These are phyloP conservation scores for Agrotis exclamationis DNA, from an alignment of 2,888 invertebrate genomes.

Conservation along the genomic window DNA sequence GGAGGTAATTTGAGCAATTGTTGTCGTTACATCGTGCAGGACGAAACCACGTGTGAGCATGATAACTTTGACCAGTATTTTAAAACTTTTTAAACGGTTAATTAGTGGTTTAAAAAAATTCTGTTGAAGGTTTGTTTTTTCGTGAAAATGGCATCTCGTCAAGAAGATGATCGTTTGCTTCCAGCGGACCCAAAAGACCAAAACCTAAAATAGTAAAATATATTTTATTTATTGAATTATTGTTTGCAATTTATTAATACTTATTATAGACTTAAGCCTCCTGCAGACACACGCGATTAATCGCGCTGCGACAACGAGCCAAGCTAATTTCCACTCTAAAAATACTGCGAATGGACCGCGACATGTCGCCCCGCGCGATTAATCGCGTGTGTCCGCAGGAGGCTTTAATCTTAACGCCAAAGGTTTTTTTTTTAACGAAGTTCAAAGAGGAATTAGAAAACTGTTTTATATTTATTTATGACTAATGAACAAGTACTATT, in stretches of 20 bases:
- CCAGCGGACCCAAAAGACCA: too few relatives aligned
- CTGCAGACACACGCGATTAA: too few relatives aligned
- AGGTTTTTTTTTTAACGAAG: background rate
- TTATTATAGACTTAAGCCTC: too few relatives aligned
- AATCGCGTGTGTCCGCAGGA: too few relatives aligned
- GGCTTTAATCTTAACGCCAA: too few relatives aligned
- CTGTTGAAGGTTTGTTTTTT: background rate
- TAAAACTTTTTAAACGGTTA: background rate
- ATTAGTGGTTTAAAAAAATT: background rate
- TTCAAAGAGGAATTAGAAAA: background rate
- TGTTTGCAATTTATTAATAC: too few relatives aligned
- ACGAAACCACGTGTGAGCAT: slow-evolving; percentile 59
- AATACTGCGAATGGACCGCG: too few relatives aligned
- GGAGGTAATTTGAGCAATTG: slow-evolving; percentile 61
- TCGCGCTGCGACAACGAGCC: too few relatives aligned
- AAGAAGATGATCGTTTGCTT: background rate
- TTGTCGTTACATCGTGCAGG: slow-evolving; percentile 34
- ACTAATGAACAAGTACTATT: background rate
- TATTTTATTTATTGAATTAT: too few relatives aligned
- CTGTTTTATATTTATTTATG: background rate
- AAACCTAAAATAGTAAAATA: too few relatives aligned
- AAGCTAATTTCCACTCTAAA: too few relatives aligned
- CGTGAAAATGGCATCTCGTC: background rate
- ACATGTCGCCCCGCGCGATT: too few relatives aligned
- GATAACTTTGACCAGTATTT: slow-evolving; percentile 30